Evolutionary conservation across 2,113 vertebrate species (phyloP), one percentile per base, ranked within the genome.

Genomic region (Sinocyclocheilus maitianheensis): DNA sequence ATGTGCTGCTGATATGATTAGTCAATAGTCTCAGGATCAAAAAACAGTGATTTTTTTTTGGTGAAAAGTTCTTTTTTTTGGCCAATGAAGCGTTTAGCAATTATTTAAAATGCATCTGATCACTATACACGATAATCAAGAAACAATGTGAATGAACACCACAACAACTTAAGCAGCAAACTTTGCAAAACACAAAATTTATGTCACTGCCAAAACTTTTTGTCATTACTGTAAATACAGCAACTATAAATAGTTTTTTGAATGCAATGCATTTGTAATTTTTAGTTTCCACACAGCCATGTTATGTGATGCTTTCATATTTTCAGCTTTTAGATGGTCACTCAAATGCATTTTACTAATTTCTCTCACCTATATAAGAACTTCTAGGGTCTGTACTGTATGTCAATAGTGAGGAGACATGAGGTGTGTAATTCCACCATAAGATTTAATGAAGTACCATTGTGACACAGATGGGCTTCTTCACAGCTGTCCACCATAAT

Each of bases 381-480:
- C n/a, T 26, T 48, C 13, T 51, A 30, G 3, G 16, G 5, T 62
- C 30, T 79, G 20, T 40, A 72, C 30, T 79, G 12, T 40, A 72
- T 40, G 34, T 22, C 34, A 71, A 3, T 18, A 37, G 65, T 22
- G 18, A 71, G 34, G 34, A 37, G 34, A 40, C 34, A 22, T 22
- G 16, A 72, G 67, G 67, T 71, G 67, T 40, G 69, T 40, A 72
- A 72, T 72, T 71, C 16, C 67, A 37, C 77, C 12, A 14, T 60
- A 60, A 79, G 53, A 40, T 60, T 30, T 76, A 76, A 84, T 30
- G 72, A 24, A 46, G 51, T 34, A 43, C 12, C 40, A 60, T 63
- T 18, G 22, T 84, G 72, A 75, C 55, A 84, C 83, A 84, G 53
- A 84, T 75, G 58, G 71, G n/a, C 51, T 24, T n/a, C 51, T 48